These are phyloP conservation scores for Sander vitreus DNA, from an alignment of 2,113 vertebrate species.

Conservation along the genomic window DNA sequence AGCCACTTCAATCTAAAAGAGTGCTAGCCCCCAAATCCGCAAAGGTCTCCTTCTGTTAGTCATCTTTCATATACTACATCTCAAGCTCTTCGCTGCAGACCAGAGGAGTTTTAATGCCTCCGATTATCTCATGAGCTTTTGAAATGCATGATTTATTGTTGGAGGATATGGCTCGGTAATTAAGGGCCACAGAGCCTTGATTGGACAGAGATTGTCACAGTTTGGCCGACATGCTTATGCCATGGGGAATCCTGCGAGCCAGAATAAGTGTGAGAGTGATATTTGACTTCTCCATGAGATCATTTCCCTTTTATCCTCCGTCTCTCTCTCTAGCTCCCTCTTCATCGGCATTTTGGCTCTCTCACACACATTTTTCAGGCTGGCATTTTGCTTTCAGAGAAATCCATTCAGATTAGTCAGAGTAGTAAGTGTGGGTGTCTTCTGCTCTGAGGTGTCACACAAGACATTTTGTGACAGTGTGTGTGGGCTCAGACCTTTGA, in stretches of 20 bases:
- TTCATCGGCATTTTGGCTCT: constrained; percentile 71
- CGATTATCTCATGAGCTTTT: constrained; percentile 76
- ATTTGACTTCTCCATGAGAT: constrained; percentile 57
- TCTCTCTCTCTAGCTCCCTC: constrained; percentile 17
- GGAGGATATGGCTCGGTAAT: constrained; percentile 78
- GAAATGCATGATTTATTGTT: constrained; percentile 79
- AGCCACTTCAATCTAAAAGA: constrained; percentile 60
- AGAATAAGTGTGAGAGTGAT: constrained; percentile 61
- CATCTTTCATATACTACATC: constrained; percentile 70
- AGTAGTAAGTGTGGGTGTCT: constrained; percentile 68
- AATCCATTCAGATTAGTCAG: constrained; percentile 79
- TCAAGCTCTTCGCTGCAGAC: constrained; percentile 59
- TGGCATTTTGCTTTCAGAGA: constrained; percentile 63
- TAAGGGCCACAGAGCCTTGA: constrained; percentile 73
- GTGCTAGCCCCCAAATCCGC: constrained; percentile 47
- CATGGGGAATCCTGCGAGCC: constrained; percentile 59
- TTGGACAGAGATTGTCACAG: constrained; percentile 74
- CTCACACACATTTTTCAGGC: constrained; percentile 62
- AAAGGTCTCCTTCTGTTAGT: constrained; percentile 68
- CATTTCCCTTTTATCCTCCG: constrained; percentile 34
- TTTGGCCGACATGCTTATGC: constrained; percentile 60
- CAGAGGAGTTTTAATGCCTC: constrained; percentile 70
- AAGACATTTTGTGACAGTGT: constrained; percentile 67
- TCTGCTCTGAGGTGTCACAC: constrained; percentile 64
- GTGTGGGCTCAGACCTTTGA: constrained; percentile 69